Evolutionary conservation across 2,113 vertebrate species (phyloP).

Genomic region (Neotoma lepida): DNA sequence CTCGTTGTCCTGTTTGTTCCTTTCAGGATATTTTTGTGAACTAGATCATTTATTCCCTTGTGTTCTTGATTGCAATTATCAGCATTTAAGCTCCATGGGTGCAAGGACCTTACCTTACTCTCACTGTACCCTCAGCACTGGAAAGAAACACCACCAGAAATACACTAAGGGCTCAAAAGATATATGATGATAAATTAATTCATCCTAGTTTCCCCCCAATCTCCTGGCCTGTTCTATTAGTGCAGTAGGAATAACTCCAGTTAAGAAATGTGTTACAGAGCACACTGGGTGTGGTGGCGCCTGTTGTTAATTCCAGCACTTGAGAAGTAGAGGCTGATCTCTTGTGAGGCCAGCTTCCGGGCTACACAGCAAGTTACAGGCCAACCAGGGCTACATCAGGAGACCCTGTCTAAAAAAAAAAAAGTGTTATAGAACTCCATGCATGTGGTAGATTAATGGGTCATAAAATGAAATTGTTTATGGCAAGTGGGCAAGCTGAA

Average conservation of each 20-base stretch:
- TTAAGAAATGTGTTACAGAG: not conserved
- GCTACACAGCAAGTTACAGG: not conserved
- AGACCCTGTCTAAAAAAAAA: not conserved
- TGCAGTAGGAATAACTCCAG: slow-evolving; percentile 43
- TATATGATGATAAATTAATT: slow-evolving; percentile 10
- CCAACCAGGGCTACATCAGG: not conserved
- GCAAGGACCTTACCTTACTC: slow-evolving; percentile 30
- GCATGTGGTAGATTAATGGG: slow-evolving; percentile 61
- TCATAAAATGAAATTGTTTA: slow-evolving; percentile 58
- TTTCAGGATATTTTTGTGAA: slow-evolving; percentile 30
- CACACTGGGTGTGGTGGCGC: not conserved
- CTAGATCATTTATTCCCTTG: slow-evolving; percentile 8
- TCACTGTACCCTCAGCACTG: not conserved
- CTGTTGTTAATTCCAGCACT: not conserved
- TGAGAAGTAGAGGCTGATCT: not conserved
- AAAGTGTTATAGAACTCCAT: slow-evolving; percentile 43
- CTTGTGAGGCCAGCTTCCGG: not conserved
- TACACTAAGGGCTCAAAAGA: not conserved
- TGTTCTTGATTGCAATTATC: not conserved
- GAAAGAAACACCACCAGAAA: slow-evolving; percentile 38
- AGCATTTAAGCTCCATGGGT: not conserved
- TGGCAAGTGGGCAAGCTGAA: slow-evolving; percentile 11
- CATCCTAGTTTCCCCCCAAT: not conserved
- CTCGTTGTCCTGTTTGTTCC: slow-evolving; percentile 32
- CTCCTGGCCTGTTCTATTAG: not conserved